Evolutionary conservation across 2,888 invertebrate species (phyloP), one percentile per base, ranked within the genome.

Genomic region (Papilio gigon): DNA sequence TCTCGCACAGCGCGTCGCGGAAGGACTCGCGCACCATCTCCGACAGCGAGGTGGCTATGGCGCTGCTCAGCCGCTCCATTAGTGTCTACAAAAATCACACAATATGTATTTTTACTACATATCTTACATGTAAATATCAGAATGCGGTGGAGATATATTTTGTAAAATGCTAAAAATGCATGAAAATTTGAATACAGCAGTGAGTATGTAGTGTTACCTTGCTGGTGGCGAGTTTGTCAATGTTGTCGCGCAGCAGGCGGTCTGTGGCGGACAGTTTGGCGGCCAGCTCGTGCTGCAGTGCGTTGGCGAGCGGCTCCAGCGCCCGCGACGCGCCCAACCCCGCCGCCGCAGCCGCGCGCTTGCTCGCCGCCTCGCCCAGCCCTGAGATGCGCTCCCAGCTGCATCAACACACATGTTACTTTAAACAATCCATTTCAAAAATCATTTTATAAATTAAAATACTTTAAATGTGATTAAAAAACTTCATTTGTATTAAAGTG

Each of bases 191-290:
- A n/a, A n/a, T n/a, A n/a, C n/a, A n/a, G n/a, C 33, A 9, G 20
- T n/a, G 42, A 30, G 30, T 27, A 35, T 6, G 11, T n/a, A 17
- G 4, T 42, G 17, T 17, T 17, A 44, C 44, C 47, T 47, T 47
- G 84, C 96, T 97, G 77, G 93, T 94, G 78, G 97, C 94, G 58
- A 97, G 92, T 79, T 97, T 96, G 27, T 94, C 93, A 72, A 98
- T 94, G 84, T 96, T 97, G 65, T 97, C 97, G 71, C 95, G 94
- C 50, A 98, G 89, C 76, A 96, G 92, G 60, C 93, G 88, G 88
- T 97, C 97, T 67, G 96, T 95, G 74, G 94, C 94, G 74, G 93
- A 92, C 74, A 96, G 92, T 89, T 95, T 96, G 84, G 94, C 93
- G 40, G 94, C 93, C 72, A 97, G 93, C 80, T 97, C 96, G 76